These are phyloP conservation scores for Dissostichus mawsoni DNA, from an alignment of 2,113 vertebrate genomes.

Conservation along the genomic window DNA sequence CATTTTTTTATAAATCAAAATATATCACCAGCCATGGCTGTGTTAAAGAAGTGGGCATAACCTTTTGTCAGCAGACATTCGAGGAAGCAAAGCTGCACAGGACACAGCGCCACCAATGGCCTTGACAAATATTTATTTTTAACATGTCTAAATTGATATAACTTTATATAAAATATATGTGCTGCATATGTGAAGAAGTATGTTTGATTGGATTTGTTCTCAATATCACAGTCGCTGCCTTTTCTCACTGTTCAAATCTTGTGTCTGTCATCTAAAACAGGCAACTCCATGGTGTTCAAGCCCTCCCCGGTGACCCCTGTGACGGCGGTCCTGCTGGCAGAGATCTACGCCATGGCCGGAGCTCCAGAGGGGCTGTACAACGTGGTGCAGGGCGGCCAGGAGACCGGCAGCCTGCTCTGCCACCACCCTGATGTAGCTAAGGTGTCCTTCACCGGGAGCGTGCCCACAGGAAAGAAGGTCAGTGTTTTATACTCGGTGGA, in stretches of 20 bases:
- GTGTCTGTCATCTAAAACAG: conserved; percentile 68
- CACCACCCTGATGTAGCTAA: conserved; percentile 92
- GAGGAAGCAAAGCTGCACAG: no score
- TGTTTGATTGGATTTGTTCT: no score
- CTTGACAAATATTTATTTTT: no score
- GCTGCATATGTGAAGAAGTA: no score
- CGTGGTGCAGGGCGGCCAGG: conserved; percentile 91
- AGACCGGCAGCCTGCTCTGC: conserved; percentile 93
- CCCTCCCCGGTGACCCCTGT: conserved; percentile 94
- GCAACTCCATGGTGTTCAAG: conserved; percentile 98
- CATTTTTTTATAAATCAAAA: no score
- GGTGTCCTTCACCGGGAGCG: conserved; percentile 97
- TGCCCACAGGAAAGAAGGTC: conserved; percentile 94
- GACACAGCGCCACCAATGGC: no score
- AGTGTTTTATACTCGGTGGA: neutral
- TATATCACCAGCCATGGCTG: no score
- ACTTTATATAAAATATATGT: no score
- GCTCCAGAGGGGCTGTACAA: conserved; percentile 92
- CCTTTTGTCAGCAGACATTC: no score
- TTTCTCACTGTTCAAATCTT: neutral
- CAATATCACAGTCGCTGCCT: no score
- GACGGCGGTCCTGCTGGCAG: conserved; percentile 90
- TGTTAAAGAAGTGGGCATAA: no score
- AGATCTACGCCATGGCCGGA: conserved; percentile 90
- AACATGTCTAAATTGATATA: no score